phyloP scores from a whole-genome alignment of 2,888 invertebrate genomes.

The Drosophila tripunctata region DNA sequence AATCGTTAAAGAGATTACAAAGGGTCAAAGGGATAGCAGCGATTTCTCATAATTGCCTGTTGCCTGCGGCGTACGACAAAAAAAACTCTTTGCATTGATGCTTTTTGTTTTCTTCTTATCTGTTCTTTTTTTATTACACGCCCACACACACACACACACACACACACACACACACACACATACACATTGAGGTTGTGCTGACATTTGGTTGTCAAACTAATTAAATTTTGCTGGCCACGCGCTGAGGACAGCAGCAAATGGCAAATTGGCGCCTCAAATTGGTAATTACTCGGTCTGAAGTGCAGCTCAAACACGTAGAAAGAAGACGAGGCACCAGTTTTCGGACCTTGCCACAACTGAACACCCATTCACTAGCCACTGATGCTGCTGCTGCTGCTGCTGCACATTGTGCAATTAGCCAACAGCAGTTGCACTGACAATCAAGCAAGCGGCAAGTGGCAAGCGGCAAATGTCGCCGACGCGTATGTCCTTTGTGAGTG shows the following conservation, averaged over 20 bases:
- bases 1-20: conserved; percentile 68
- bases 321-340: conserved; percentile 25
- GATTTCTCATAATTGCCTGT: conserved; percentile 74
- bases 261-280: conserved; percentile 79
- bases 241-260: conserved; percentile 43
- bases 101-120: conserved; percentile 2
- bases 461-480: conserved; percentile 32
- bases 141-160: conserved; percentile 7
- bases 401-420: conserved; percentile 75
- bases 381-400: conserved; percentile 13
- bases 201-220: conserved; percentile 76
- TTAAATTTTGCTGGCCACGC: conserved; percentile 70
- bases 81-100: conserved; percentile 33
- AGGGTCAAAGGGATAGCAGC: conserved; percentile 70
- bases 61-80: conserved; percentile 57
- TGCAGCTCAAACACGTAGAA: conserved; percentile 78
- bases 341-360: no score
- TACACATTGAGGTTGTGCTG: conserved; percentile 16
- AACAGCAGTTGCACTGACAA: conserved; percentile 65
- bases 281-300: conserved; percentile 76
- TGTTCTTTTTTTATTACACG: conserved; percentile 18
- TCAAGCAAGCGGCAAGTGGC: conserved; percentile 47
- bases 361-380: background rate
- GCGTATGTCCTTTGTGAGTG: conserved; percentile 60
- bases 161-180: conserved; percentile 11